These are phyloP conservation scores for Ammodytes marinus DNA, from an alignment of 2,113 vertebrate species.

Conservation along the genomic window DNA sequence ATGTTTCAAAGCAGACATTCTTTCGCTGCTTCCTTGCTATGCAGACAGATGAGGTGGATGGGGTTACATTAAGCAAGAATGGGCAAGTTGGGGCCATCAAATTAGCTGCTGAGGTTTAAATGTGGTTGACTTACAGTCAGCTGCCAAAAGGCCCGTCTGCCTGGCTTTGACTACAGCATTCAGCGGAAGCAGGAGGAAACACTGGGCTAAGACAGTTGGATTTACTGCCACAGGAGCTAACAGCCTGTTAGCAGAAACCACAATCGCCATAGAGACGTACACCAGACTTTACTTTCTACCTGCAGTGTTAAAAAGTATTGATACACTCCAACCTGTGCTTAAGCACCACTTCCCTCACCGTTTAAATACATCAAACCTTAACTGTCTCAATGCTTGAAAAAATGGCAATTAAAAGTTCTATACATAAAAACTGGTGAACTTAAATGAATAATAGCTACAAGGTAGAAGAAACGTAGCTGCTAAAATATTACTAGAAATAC, in stretches of 20 bases:
- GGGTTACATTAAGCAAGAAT: constrained; percentile 59
- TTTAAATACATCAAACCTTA: too few species aligned
- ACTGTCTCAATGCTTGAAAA: not conserved
- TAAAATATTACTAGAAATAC: not conserved
- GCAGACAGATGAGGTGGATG: constrained; percentile 42
- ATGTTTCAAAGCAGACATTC: constrained; percentile 60
- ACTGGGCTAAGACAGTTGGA: constrained; percentile 10
- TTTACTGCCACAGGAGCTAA: constrained; percentile 40
- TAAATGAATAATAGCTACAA: not conserved
- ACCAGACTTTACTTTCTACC: not conserved
- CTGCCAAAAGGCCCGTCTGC: constrained; percentile 45
- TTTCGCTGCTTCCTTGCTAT: constrained; percentile 29
- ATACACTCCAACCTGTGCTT: not conserved
- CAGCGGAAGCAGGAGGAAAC: constrained; percentile 30
- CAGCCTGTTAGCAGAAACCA: not conserved
- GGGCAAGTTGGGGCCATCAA: constrained; percentile 59
- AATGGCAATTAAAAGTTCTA: not conserved
- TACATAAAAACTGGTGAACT: too few species aligned
- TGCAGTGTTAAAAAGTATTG: not conserved
- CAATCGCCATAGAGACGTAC: not conserved
- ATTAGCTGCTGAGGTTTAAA: constrained; percentile 61
- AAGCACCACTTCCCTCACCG: not conserved
- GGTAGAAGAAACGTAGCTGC: not conserved
- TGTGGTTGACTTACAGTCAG: constrained; percentile 53
- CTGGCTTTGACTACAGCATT: constrained; percentile 31